Evolutionary conservation across 2,888 invertebrate genomes (phyloP).

Genomic region (Alitta virens): DNA sequence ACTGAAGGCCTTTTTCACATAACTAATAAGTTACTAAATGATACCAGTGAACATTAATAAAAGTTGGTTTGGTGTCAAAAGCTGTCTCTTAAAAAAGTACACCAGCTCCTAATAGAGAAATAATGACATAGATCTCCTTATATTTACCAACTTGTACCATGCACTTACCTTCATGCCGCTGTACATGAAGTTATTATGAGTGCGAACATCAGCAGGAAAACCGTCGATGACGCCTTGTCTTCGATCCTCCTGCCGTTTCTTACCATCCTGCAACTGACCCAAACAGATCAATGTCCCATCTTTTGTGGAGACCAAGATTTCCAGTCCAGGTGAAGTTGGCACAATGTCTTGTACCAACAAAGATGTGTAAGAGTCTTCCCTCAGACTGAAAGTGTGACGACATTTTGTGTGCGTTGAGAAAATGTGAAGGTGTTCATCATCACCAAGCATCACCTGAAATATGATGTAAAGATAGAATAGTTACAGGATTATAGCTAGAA

Average conservation of each 20-base stretch:
- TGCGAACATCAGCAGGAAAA: conserved; percentile 15
- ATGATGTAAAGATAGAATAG: too few species aligned
- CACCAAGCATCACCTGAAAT: conserved; percentile 31
- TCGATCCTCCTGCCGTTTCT: not conserved
- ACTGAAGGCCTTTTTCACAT: too few species aligned
- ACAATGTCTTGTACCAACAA: conserved; percentile 45
- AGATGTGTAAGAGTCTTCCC: conserved; percentile 47
- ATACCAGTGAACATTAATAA: too few species aligned
- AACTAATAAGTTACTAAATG: too few species aligned
- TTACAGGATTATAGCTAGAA: too few species aligned
- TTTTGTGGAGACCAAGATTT: conserved; percentile 45
- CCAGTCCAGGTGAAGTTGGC: conserved; percentile 39
- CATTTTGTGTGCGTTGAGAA: conserved; percentile 42
- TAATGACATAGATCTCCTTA: not conserved
- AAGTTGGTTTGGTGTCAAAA: too few species aligned
- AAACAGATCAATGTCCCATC: conserved; percentile 51
- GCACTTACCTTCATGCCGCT: not conserved
- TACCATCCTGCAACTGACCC: conserved; percentile 26
- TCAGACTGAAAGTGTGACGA: conserved; percentile 39
- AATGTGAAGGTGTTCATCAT: conserved; percentile 46
- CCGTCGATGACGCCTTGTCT: conserved; percentile 4
- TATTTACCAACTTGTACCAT: too few species aligned
- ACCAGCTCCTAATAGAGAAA: not conserved
- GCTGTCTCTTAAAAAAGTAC: too few species aligned
- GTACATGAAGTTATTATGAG: conserved; percentile 16